Percentiles rank a stretch among this genome's conserved stretches.
These are phyloP conservation scores for Centrocercus urophasianus DNA, from an alignment of 2,113 vertebrate species.

Conservation along the genomic window DNA sequence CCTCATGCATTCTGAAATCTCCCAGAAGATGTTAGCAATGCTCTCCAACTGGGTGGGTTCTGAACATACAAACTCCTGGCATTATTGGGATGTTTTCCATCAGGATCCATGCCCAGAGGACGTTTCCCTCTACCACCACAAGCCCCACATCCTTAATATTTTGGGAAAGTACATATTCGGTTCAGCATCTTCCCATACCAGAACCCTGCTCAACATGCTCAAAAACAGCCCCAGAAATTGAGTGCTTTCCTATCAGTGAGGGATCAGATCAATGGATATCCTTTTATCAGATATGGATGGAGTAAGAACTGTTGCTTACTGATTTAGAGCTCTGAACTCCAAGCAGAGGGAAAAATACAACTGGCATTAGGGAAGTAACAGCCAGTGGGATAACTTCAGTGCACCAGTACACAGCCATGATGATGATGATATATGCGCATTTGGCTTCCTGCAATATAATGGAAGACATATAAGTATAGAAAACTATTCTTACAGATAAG, in stretches of 20 bases:
- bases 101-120: background rate
- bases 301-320: slow-evolving; percentile 70
- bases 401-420: slow-evolving; percentile 97
- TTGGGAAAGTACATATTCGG: background rate
- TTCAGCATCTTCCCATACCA: background rate
- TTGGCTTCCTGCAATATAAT: slow-evolving; percentile 83
- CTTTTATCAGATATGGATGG: background rate
- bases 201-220: background rate
- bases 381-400: slow-evolving; percentile 93
- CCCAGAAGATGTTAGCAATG: background rate
- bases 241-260: background rate
- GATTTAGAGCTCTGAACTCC: slow-evolving; percentile 90
- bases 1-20: background rate
- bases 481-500: background rate
- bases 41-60: background rate
- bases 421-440: slow-evolving; percentile 89
- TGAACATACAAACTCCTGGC: background rate
- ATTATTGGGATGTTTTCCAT: background rate
- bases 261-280: background rate
- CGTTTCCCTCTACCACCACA: background rate
- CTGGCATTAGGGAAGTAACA: slow-evolving; percentile 90
- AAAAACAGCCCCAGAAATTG: background rate
- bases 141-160: background rate
- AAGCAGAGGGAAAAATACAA: slow-evolving; percentile 91
- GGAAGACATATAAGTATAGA: background rate